Percentiles rank a stretch among this genome's conserved stretches.
phyloP scores from a whole-genome alignment of 2,888 invertebrate species.

The Euproctis similis region DNA sequence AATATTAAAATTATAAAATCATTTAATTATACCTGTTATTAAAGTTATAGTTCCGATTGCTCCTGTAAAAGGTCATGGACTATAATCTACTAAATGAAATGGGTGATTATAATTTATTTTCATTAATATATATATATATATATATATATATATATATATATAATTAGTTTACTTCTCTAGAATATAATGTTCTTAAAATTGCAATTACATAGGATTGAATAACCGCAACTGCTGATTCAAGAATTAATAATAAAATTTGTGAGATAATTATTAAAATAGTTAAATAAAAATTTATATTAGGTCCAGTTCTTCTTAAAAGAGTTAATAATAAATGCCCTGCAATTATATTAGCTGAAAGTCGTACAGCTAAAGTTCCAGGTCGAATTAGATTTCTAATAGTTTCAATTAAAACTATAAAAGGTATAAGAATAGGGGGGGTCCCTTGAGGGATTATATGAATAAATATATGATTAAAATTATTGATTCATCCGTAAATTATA shows the following conservation, averaged over 20 bases:
- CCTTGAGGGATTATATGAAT: conserved; percentile 81
- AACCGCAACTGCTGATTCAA: conserved; percentile 77
- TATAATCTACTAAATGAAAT: conserved; percentile 79
- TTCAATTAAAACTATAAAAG: conserved; percentile 85
- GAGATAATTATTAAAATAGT: conserved; percentile 49
- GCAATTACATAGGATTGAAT: conserved; percentile 82
- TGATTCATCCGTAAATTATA: conserved; percentile 80
- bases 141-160: no score
- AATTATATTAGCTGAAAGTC: conserved; percentile 85
- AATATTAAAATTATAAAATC: conserved; percentile 75
- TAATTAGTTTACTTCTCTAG: conserved; percentile 78
- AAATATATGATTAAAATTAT: conserved; percentile 78
- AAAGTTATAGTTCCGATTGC: conserved; percentile 75
- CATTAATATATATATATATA: conserved; percentile 24
- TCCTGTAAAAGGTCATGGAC: conserved; percentile 79
- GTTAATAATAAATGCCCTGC: conserved; percentile 82
- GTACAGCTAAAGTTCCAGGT: conserved; percentile 80
- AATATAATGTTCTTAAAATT: conserved; percentile 79
- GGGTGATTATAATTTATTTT: conserved; percentile 74
- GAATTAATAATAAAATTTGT: conserved; percentile 69
- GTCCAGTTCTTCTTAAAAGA: conserved; percentile 62
- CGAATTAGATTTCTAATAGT: conserved; percentile 83
- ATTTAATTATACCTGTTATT: conserved; percentile 76
- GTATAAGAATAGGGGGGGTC: conserved; percentile 78
- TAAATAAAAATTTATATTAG: conserved; percentile 32